phyloP scores from a whole-genome alignment of 2,797 vertebrate genomes.

The Darevskia nairensis region DNA sequence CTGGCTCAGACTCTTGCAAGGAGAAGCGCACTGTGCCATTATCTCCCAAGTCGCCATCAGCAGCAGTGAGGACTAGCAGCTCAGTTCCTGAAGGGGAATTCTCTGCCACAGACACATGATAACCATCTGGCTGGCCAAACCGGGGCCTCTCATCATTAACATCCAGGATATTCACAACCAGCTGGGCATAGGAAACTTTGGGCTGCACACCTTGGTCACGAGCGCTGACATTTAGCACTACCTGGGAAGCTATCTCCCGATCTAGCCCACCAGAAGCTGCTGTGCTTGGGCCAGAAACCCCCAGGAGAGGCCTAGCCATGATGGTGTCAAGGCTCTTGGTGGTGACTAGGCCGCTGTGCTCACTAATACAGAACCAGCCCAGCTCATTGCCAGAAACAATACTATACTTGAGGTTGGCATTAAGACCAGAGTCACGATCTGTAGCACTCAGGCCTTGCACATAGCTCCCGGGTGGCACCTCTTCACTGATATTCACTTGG shows the following conservation, averaged over 20 bases:
- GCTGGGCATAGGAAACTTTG: constrained; percentile 91
- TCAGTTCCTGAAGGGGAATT: constrained; percentile 88
- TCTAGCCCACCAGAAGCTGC: constrained; percentile 79
- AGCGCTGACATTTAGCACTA: constrained; percentile 95
- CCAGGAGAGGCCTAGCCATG: constrained; percentile 54
- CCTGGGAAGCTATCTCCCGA: constrained; percentile 89
- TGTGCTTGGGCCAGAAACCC: constrained; percentile 41
- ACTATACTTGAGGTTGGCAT: constrained; percentile 95
- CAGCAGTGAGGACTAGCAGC: constrained; percentile 86
- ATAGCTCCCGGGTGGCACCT: constrained; percentile 93
- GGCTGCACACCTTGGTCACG: constrained; percentile 97
- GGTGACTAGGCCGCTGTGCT: constrained; percentile 96
- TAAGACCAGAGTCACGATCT: constrained; percentile 96
- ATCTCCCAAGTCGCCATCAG: constrained; percentile 91
- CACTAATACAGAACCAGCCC: constrained; percentile 96
- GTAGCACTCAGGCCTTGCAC: constrained; percentile 95
- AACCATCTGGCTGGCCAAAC: constrained; percentile 85
- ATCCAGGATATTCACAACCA: constrained; percentile 91
- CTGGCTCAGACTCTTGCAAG: constrained; percentile 81
- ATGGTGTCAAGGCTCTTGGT: constrained; percentile 63
- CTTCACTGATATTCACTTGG: constrained; percentile 92
- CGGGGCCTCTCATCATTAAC: constrained; percentile 94
- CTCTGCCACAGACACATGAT: constrained; percentile 87
- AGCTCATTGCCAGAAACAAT: constrained; percentile 95
- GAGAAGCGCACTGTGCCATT: constrained; percentile 94